Evolutionary conservation across 2,888 invertebrate genomes (phyloP).

Genomic region (Ernsta delagoae): DNA sequence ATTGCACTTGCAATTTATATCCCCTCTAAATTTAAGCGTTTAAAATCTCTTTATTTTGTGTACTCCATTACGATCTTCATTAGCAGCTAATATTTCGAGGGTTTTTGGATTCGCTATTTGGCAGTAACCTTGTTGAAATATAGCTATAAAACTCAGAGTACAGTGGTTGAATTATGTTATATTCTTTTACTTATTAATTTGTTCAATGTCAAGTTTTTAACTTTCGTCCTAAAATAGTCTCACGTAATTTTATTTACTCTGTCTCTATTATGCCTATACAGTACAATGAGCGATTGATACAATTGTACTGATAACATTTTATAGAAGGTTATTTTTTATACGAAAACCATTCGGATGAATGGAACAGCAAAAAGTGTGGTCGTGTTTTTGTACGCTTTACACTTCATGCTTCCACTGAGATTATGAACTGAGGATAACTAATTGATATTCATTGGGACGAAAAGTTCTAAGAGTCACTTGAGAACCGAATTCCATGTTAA

Average conservation of each 20-base stretch:
- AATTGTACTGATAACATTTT: conserved; percentile 2
- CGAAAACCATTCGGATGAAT: conserved; percentile 31
- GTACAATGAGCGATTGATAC: background rate
- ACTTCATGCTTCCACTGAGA: conserved; percentile 8
- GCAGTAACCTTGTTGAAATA: no score
- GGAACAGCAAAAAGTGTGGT: conserved; percentile 1
- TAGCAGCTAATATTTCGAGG: conserved; percentile 1
- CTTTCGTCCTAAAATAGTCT: background rate
- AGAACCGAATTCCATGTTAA: conserved; percentile 11
- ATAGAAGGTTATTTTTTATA: conserved; percentile 29
- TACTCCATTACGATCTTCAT: background rate
- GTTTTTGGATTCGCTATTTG: background rate
- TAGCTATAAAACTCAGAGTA: no score
- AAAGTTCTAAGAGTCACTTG: conserved; percentile 20
- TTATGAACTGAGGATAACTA: conserved; percentile 13
- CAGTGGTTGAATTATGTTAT: no score
- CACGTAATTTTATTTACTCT: background rate
- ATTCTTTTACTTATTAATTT: background rate
- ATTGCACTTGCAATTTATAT: conserved; percentile 30
- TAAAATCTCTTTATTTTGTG: conserved; percentile 13
- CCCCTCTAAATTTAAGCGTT: conserved; percentile 12
- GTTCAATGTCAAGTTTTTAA: background rate
- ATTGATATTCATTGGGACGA: conserved; percentile 12
- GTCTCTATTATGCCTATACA: background rate
- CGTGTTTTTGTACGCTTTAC: conserved; percentile 15